Evolutionary conservation across 2,888 invertebrate species (phyloP).

Genomic region (Chloroclystis v-ata): DNA sequence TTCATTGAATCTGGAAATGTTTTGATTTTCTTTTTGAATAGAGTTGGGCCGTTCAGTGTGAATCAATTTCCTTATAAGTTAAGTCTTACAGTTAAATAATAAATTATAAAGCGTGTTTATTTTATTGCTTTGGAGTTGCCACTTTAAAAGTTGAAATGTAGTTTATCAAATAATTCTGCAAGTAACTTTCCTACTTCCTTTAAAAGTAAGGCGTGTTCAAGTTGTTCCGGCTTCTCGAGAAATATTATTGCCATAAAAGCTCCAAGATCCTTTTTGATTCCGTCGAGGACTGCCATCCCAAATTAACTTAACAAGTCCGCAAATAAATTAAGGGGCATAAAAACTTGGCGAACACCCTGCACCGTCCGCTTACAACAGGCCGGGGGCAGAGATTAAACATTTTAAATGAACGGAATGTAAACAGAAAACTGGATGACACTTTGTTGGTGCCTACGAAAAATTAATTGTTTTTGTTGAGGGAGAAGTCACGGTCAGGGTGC

Average conservation of each 20-base stretch:
- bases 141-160: not conserved
- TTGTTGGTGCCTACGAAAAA: constrained; percentile 9
- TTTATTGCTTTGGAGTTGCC: no score
- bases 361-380: constrained; percentile 28
- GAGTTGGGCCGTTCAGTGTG: not conserved
- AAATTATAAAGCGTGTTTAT: no score
- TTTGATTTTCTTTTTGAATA: no score
- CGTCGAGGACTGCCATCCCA: constrained; percentile 19
- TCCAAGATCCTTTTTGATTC: constrained; percentile 8
- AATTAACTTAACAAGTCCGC: constrained; percentile 42
- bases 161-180: not conserved
- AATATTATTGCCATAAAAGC: constrained; percentile 16
- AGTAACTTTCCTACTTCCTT: not conserved
- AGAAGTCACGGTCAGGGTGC: not conserved
- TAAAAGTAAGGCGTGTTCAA: not conserved
- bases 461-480: constrained; percentile 10
- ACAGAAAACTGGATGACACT: constrained; percentile 13
- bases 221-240: constrained; percentile 6
- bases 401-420: constrained; percentile 15
- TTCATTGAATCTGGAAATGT: not conserved
- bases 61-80: no score
- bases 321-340: constrained; percentile 38
- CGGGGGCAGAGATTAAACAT: constrained; percentile 10
- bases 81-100: no score
- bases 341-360: constrained; percentile 29